Percentiles rank a stretch among this genome's conserved stretches.
Evolutionary conservation across 2,113 vertebrate genomes (phyloP).

Genomic region (Panurus biarmicus): DNA sequence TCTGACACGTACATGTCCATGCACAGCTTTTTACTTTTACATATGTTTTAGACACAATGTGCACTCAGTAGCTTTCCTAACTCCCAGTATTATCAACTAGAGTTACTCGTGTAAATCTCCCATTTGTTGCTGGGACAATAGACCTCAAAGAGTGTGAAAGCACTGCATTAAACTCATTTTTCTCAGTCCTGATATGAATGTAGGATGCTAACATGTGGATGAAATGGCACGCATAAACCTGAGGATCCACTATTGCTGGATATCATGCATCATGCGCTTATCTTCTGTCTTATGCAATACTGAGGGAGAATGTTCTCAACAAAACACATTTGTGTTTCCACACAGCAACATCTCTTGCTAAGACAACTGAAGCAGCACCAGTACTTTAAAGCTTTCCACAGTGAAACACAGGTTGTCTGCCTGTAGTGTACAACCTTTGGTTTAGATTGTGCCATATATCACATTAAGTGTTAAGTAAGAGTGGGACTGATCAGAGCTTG

Average conservation of each 20-base stretch:
- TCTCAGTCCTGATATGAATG: neutral
- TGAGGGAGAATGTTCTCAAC: neutral
- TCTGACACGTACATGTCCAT: neutral
- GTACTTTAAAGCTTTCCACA: neutral
- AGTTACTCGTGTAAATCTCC: constrained; percentile 2
- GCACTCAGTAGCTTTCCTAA: neutral
- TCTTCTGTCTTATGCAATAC: neutral
- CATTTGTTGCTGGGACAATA: neutral
- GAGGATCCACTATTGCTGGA: neutral
- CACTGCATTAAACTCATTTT: neutral
- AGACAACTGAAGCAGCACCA: neutral
- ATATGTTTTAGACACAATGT: neutral
- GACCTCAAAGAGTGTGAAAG: neutral
- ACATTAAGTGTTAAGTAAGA: neutral
- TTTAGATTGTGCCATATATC: neutral
- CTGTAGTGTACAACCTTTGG: neutral
- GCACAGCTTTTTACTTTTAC: neutral
- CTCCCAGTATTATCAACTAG: neutral
- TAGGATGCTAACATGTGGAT: neutral
- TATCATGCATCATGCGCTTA: neutral
- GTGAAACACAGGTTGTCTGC: neutral
- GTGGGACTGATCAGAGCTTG: neutral
- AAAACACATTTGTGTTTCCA: neutral
- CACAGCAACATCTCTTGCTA: neutral
- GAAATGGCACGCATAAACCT: neutral